Percentiles rank a stretch among this genome's conserved stretches.
Evolutionary conservation across 2,888 invertebrate species (phyloP).

Genomic region (Tridacna gigas): DNA sequence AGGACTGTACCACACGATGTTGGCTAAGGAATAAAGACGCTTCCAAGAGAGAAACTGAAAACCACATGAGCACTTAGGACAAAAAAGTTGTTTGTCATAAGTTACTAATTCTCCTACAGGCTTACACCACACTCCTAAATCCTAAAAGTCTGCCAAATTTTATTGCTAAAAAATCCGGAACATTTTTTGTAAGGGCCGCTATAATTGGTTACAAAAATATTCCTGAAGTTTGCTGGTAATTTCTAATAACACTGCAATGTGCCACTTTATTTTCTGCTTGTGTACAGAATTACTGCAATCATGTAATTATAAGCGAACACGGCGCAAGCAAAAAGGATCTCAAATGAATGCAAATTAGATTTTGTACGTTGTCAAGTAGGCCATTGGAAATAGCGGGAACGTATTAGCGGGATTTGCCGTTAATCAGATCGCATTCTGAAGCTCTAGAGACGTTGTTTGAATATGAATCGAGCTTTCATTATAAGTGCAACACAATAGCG

Average conservation of each 20-base stretch:
- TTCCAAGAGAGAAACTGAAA: too few species aligned
- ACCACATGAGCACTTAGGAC: too few species aligned
- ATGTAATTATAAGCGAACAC: neutral
- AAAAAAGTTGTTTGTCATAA: too few species aligned
- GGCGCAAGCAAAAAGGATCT: neutral
- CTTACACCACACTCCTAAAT: too few species aligned
- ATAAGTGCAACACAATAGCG: neutral
- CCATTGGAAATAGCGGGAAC: conserved; percentile 15
- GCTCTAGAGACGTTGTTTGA: neutral
- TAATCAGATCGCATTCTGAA: conserved; percentile 2
- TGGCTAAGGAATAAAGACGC: too few species aligned
- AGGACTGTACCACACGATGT: too few species aligned
- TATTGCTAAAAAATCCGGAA: too few species aligned
- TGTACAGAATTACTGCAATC: neutral
- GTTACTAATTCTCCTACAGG: too few species aligned
- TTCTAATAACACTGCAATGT: neutral
- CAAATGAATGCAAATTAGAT: conserved; percentile 28
- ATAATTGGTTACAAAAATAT: too few species aligned
- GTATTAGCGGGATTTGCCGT: conserved; percentile 4
- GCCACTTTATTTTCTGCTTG: conserved; percentile 3
- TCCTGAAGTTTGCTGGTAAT: neutral
- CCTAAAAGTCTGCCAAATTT: too few species aligned
- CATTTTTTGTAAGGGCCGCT: too few species aligned
- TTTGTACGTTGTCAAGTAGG: conserved; percentile 11
- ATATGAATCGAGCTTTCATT: neutral